Percentiles rank a stretch among this genome's conserved stretches.
phyloP scores from a whole-genome alignment of 2,888 invertebrate species.

The Lasioglossum zephyrum region DNA sequence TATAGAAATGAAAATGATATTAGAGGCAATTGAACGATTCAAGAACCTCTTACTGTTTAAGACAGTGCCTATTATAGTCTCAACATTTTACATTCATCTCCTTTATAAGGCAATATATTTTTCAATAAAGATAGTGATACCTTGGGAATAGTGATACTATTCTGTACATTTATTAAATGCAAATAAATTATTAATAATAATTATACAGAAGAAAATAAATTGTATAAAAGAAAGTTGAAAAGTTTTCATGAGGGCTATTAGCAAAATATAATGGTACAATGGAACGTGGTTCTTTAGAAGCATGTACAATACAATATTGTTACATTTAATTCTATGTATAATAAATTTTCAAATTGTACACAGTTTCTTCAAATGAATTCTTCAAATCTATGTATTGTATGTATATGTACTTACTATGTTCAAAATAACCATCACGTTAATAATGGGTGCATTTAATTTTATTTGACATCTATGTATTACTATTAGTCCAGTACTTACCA shows the following conservation, averaged over 20 bases:
- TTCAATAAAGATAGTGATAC: constrained; percentile 39
- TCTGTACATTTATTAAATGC: constrained; percentile 33
- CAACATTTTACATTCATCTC: constrained; percentile 57
- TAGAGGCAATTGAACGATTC: constrained; percentile 69
- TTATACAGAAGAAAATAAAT: not conserved
- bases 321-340: constrained; percentile 6
- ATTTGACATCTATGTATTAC: not conserved
- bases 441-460: constrained; percentile 12
- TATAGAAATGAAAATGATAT: constrained; percentile 75
- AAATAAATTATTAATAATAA: constrained; percentile 24
- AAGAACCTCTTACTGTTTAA: constrained; percentile 74
- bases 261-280: constrained; percentile 14
- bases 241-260: constrained; percentile 9
- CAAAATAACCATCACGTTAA: constrained; percentile 19
- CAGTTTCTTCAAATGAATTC: not conserved
- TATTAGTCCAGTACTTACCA: constrained; percentile 6
- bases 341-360: not conserved
- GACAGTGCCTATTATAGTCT: constrained; percentile 78
- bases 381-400: constrained; percentile 23
- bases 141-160: constrained; percentile 45
- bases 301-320: constrained; percentile 10
- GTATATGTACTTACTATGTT: constrained; percentile 24
- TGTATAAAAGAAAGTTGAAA: not conserved
- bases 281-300: constrained; percentile 13
- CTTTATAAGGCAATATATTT: constrained; percentile 35